Evolutionary conservation across 2,113 vertebrate species (phyloP).

Genomic region (Sminthopsis crassicaudata): DNA sequence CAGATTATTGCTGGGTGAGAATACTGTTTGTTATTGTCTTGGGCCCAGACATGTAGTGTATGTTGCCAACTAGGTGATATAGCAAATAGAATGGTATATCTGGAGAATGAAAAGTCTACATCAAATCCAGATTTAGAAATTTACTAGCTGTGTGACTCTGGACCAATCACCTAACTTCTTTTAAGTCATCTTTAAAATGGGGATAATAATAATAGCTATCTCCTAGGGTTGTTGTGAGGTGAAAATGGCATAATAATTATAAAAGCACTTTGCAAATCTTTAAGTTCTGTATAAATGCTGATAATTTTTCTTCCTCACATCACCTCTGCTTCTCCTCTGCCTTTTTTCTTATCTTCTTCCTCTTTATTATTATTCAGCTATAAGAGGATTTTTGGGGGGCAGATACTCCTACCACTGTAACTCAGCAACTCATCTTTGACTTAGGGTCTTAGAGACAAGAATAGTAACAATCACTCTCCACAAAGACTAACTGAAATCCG

Average conservation of each 20-base stretch:
- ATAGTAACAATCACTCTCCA: conserved; percentile 35
- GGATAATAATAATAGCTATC: neutral
- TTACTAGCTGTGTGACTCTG: neutral
- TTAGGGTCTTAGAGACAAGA: neutral
- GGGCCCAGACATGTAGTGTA: neutral
- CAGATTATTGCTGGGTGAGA: conserved; percentile 66
- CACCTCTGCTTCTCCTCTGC: too few species aligned
- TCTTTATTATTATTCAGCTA: neutral
- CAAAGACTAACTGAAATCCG: conserved; percentile 54
- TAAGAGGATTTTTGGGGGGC: neutral
- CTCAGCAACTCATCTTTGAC: neutral
- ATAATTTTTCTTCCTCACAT: neutral
- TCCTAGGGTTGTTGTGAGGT: neutral
- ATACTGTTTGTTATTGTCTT: conserved; percentile 62
- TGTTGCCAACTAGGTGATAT: neutral
- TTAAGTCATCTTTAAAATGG: neutral
- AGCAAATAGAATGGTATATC: neutral
- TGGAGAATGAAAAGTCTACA: neutral
- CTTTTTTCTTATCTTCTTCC: neutral
- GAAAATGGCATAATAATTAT: neutral
- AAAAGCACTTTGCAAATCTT: neutral
- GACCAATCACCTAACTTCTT: neutral
- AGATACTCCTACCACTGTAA: neutral
- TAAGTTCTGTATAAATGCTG: neutral
- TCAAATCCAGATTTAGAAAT: neutral